Evolutionary conservation across 1,140 invertebrate genomes (phyloP), one percentile per base, ranked within the genome.

Genomic region (Lutraria rhynchaena): DNA sequence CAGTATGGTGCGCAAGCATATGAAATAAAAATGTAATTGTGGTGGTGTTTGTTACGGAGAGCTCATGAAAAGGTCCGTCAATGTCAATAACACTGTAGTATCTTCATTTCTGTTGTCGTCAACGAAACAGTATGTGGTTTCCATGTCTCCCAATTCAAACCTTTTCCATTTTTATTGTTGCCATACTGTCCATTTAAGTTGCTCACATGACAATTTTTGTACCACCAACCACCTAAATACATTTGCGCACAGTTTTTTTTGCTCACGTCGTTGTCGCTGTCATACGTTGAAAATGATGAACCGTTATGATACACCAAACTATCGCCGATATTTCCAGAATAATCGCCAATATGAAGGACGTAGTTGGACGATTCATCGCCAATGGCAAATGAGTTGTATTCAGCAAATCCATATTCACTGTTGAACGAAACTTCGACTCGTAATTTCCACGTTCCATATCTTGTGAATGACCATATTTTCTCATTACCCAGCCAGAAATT

Each of bases 391-490:
- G 24, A 1, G 17, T 29, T 19, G 27, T 60, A 60, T 22, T 19
- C 1, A 19, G 57, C 57, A 31, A 27, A 60, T 60, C 1, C 22
- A 15, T 22, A 27, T 60, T 19, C 19, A 2, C 22, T 31, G 19
- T 27, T 31, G 57, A 27, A 27, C 55, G 55, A 17, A 19, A 60
- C 17, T 27, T 60, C 57, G 33, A 60, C 3, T n/a, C 57, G 57
- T 2, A 60, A 31, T 1, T 15, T 60, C 22, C 33, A 60, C 15
- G 15, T 27, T 2, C 57, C 57, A 1, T 22, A 60, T 91, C 98
- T 98, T 60, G 57, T 5, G 15, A 60, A 31, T 29, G 57, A 22
- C 19, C 19, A 60, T 19, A 60, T 22, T 1, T 60, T 22, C 22
- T 60, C 57, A 29, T 60, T 60, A 15, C 57, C 57, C 22, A 60